Percentiles rank a stretch among this genome's conserved stretches.
Conservation (phyloP, 1,140 invertebrate species). For the Drosophila nebulosa region DNA sequence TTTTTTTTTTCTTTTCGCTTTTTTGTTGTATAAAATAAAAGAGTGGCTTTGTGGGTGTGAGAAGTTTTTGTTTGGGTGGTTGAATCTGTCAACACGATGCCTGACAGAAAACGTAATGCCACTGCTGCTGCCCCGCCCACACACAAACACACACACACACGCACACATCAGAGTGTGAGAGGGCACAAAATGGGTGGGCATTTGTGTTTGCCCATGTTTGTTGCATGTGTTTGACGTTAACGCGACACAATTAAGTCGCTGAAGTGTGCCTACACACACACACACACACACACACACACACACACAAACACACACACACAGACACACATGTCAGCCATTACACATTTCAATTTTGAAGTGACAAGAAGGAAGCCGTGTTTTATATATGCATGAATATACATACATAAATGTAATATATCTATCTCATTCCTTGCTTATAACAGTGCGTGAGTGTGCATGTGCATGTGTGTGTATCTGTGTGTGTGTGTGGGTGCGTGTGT, state of each 20-base stretch:
- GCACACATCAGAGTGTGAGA: background rate
- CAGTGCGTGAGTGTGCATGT: background rate
- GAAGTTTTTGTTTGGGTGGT: constrained; percentile 67
- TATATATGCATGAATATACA: constrained; percentile 2
- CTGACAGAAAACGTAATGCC: constrained; percentile 48
- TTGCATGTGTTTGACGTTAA: constrained; percentile 78
- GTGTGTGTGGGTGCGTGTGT: background rate
- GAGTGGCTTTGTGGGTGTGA: constrained; percentile 64
- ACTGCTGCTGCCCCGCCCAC: background rate
- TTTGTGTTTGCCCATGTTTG: constrained; percentile 76
- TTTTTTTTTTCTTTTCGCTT: background rate
- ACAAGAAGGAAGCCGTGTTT: constrained; percentile 10
- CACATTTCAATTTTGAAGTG: constrained; percentile 72
- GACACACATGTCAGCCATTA: constrained; percentile 59
- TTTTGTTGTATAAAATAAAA: constrained; percentile 61
- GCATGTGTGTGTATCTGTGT: background rate
- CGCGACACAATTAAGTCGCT: constrained; percentile 77
- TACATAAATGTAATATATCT: background rate
- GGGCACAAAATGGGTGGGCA: constrained; percentile 20
- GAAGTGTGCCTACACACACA: constrained; percentile 66
- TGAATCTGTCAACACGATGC: constrained; percentile 67
- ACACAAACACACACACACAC: constrained; percentile 2
- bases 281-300: background rate
- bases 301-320: constrained; percentile 7
- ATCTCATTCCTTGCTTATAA: too few relatives aligned